Evolutionary conservation across 2,113 vertebrate genomes (phyloP), one percentile per base, ranked within the genome.

Genomic region (Phycodurus eques): DNA sequence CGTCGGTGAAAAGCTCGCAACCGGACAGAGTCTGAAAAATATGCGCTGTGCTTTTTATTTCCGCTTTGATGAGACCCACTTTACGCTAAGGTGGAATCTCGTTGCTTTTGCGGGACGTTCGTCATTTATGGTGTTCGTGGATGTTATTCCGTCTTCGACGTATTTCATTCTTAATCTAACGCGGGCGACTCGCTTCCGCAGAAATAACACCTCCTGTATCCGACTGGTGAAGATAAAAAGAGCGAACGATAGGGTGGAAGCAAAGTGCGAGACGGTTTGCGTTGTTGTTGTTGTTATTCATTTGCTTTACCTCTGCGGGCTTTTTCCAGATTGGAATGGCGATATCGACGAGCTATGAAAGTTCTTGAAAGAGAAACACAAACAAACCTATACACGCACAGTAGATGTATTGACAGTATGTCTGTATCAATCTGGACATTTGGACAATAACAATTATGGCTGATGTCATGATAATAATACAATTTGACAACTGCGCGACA

Each of bases 291-390:
- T 35, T 39, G 1, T 39, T 20, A 9, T 10, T 10, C 27, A 27
- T 27, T 47, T 78, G 43, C 47, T 79, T 88, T 88, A 88, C 89
- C 89, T 91, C 87, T 90, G 75, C 84, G 79, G 86, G 85, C 74
- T 85, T 84, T 83, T 82, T 89, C 90, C 89, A 89, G 85, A 87
- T 81, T 85, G 44, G 81, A 87, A 80, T 27, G 81, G 17, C 53
- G 85, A 87, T 74, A 82, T 88, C 88, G 84, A 89, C 81, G 91
- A 92, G 86, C 90, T 92, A 90, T 84, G 76, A 56, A n/a, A 90
- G 83, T 84, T 90, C 90, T 92, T 92, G 33, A 67, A 89, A 76
- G 88, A 17, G 33, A 84, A 73, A 91, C 80, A 83, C 70, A 90
- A 75, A 87, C 68, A 90, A 9, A 54, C 15, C 72, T 44, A 56